Base-by-base conservation (phyloP, 2,888 invertebrate species). In the Ashinkailepas kermadecensis region DNA sequence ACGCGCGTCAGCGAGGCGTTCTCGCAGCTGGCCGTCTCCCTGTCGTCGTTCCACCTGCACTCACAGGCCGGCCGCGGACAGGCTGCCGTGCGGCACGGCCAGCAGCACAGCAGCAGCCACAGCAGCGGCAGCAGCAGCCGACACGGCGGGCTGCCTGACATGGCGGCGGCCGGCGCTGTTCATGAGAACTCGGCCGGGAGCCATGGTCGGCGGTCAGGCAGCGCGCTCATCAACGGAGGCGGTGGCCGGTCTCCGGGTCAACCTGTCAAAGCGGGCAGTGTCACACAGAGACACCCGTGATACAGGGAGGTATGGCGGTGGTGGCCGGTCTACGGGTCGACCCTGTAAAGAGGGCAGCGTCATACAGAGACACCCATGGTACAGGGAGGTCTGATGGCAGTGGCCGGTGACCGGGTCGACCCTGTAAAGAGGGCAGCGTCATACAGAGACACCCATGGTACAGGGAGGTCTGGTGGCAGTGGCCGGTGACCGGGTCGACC, bases 1-100 rank as follows among this genome's bases (percentile, higher is more conserved):
- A 96, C 93, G 82, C 93, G 92, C 86, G 94, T 94, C 84, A 96
- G 90, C 83, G 92, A 92, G 83, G 93, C 92, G 88, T 94, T 93
- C 86, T 92, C 92, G 88, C 96, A 96, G 89, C 95, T 95, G 83
- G 95, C 94, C 81, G 94, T 93, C 88, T 94, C 94, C 88, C 95
- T 95, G 86, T 94, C 94, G 87, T 92, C 92, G 87, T 93, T 93
- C 95, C 95, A 95, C 88, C 94, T 94, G 90, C 95, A 95, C 88
- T 94, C 93, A 89, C 95, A 95, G 85, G 92, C 90, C 21, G 0
- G 21, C 56, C 84, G 82, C 54, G 86, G 86, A 83, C 86, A 86
- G 78, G 84, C 85, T n/a, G 81, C 81, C 56, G 9, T 18, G 21
- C 39, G 15, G 23, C 12, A 15, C 23, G 70, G 18, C 65, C 9